A percentile compares a stretch with the other conserved stretches of the same genome.
Conservation (phyloP, 1,140 invertebrate species). For the Caenorhabditis brenneri region DNA sequence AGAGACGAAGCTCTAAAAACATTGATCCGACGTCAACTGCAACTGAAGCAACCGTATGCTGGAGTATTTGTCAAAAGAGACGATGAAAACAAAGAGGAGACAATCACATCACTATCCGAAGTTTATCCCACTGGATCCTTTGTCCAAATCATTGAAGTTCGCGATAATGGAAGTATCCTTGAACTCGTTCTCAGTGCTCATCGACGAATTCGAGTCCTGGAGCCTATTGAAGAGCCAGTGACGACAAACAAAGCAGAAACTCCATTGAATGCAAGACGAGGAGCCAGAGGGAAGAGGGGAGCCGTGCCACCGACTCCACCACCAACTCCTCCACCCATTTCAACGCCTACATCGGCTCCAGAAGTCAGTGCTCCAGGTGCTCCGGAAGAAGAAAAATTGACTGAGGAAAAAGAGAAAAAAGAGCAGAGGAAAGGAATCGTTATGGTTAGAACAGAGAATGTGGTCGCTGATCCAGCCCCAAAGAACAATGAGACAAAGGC, state of each 20-base stretch:
- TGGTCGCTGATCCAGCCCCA: conserved; percentile 79
- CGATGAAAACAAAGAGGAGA: conserved; percentile 78
- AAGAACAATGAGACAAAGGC: conserved; percentile 82
- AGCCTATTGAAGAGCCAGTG: neutral
- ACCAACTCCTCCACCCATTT: neutral
- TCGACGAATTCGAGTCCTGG: conserved; percentile 28
- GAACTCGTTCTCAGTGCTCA: conserved; percentile 58
- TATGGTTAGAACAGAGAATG: conserved; percentile 93
- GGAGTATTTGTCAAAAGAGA: conserved; percentile 94
- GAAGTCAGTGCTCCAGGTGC: no score
- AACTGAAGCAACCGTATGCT: conserved; percentile 91
- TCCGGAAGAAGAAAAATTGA: conserved; percentile 35
- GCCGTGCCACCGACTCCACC: neutral
- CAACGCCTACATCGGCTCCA: neutral
- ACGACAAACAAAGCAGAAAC: neutral
- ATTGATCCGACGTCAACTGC: conserved; percentile 87
- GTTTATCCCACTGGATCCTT: conserved; percentile 92
- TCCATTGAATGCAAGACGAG: conserved; percentile 29
- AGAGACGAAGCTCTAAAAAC: conserved; percentile 86
- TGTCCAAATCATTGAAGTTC: conserved; percentile 95
- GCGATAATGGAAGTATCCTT: conserved; percentile 80
- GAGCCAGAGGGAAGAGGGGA: neutral
- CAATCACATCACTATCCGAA: conserved; percentile 84
- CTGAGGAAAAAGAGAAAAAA: neutral
- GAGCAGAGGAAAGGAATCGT: conserved; percentile 74